phyloP scores from a whole-genome alignment of 1,140 invertebrate species.

The Nasonia vitripennis region DNA sequence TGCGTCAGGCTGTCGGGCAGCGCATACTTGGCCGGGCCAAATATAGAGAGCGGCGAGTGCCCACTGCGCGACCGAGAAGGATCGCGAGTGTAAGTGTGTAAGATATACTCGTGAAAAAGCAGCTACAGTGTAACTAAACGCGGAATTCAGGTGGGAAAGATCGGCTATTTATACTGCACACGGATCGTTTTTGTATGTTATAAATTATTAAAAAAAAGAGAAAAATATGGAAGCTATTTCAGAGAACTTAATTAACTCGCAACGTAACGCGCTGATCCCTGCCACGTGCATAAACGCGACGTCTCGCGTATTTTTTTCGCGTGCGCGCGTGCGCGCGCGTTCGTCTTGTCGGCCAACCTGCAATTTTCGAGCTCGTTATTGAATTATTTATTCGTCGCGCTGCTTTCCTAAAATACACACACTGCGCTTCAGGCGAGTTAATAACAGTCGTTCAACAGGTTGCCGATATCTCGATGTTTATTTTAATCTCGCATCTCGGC shows the following conservation, averaged over 20 bases:
- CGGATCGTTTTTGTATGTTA: too few relatives aligned
- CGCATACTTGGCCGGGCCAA: slow-evolving; percentile 26
- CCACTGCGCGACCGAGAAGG: neutral
- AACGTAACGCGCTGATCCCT: neutral
- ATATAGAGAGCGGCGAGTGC: neutral
- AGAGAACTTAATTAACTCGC: neutral
- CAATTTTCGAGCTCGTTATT: neutral
- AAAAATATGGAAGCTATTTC: too few relatives aligned
- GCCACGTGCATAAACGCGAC: neutral
- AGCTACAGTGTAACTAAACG: too few relatives aligned
- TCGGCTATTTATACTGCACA: too few relatives aligned
- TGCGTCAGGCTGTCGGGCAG: neutral
- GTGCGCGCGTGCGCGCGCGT: too few relatives aligned
- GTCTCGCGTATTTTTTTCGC: neutral
- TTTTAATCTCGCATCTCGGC: too few relatives aligned
- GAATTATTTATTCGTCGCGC: neutral
- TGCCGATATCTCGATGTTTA: neutral
- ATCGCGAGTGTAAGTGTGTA: neutral
- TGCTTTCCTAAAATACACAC: neutral
- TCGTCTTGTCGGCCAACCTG: neutral
- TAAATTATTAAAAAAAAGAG: too few relatives aligned
- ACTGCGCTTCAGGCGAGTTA: neutral
- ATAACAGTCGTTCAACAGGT: neutral
- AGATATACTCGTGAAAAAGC: neutral
- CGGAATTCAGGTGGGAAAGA: too few relatives aligned